phyloP scores from a whole-genome alignment of 1,140 invertebrate genomes.

The Drosophila ohnishii region DNA sequence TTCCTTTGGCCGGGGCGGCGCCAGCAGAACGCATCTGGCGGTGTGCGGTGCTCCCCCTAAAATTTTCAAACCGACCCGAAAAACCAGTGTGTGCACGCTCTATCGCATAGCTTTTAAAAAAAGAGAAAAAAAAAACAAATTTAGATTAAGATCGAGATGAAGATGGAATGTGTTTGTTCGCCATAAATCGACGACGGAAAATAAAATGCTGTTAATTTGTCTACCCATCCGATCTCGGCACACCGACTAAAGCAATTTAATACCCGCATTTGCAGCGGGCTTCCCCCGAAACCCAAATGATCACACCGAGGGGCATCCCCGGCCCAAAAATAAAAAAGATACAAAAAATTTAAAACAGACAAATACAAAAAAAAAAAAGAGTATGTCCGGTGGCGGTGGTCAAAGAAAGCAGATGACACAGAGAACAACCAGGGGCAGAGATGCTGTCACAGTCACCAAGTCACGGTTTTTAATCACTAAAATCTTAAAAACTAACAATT shows the following conservation, averaged over 20 bases:
- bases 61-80: constrained; percentile 30
- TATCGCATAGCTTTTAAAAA: not conserved
- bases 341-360: constrained; percentile 14
- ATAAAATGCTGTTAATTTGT: constrained; percentile 68
- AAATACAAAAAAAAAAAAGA: constrained; percentile 18
- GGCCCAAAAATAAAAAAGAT: constrained; percentile 7
- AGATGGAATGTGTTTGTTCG: constrained; percentile 38
- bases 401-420: constrained; percentile 47
- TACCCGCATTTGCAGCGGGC: constrained; percentile 48
- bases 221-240: constrained; percentile 61
- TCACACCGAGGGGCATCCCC: constrained; percentile 60
- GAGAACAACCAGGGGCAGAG: constrained; percentile 10
- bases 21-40: constrained; percentile 61
- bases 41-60: constrained; percentile 50
- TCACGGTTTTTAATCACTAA: constrained; percentile 4
- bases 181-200: constrained; percentile 52
- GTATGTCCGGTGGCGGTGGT: constrained; percentile 34
- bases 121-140: constrained; percentile 11
- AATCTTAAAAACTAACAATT: not conserved
- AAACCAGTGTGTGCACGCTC: constrained; percentile 46
- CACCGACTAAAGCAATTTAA: constrained; percentile 71
- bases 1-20: constrained; percentile 69
- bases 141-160: constrained; percentile 40
- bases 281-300: constrained; percentile 58
- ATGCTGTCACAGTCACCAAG: constrained; percentile 26